Conservation (phyloP, 1,140 invertebrate genomes). For the Pogonomyrmex californicus region DNA sequence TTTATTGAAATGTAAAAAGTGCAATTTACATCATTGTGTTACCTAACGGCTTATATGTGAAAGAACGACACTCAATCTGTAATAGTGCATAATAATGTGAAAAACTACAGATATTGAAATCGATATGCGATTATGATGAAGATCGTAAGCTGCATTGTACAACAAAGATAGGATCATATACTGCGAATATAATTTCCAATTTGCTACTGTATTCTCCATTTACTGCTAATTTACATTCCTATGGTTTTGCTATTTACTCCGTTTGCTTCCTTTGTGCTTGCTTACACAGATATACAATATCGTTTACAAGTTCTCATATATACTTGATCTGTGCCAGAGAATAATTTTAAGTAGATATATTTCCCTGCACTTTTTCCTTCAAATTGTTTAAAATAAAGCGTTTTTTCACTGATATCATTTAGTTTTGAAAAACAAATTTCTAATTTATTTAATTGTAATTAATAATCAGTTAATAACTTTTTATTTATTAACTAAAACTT, state of each 20-base stretch:
- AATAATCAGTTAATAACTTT: not conserved
- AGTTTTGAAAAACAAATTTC: not conserved
- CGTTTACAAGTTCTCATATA: not conserved
- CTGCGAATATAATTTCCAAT: constrained; percentile 6
- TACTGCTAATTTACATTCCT: constrained; percentile 35
- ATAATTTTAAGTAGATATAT: constrained; percentile 8
- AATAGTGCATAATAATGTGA: not conserved
- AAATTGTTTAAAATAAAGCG: not conserved
- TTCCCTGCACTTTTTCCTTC: not conserved
- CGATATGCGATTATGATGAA: constrained; percentile 2
- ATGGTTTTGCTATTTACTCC: not conserved
- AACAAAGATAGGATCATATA: constrained; percentile 7
- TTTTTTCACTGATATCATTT: not conserved
- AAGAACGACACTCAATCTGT: not conserved
- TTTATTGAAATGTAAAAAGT: not conserved
- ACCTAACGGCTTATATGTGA: not conserved
- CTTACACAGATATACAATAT: not conserved
- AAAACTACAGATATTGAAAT: constrained; percentile 11
- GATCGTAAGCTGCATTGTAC: not conserved
- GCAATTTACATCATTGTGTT: not conserved
- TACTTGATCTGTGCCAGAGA: not conserved
- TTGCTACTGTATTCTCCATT: constrained; percentile 16
- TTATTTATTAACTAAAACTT: constrained; percentile 15
- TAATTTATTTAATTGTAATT: not conserved
- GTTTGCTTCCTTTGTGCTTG: constrained; percentile 31